Evolutionary conservation across 2,797 vertebrate genomes (phyloP), one percentile per base, ranked within the genome.

Genomic region (Tinamus major): DNA sequence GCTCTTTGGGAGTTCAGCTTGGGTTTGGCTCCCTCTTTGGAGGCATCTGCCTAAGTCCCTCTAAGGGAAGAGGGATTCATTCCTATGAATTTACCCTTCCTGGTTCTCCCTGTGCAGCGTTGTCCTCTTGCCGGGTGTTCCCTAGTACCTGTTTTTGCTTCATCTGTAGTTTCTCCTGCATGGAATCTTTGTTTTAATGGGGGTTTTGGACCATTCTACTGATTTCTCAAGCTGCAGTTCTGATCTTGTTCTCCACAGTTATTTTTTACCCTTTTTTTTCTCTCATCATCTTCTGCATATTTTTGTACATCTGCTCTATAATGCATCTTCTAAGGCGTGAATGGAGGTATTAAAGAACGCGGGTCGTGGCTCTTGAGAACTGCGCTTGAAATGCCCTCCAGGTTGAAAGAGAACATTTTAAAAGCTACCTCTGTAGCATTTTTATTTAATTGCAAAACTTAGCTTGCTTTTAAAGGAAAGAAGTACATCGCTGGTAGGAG

Each of bases 251-350:
- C 67, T 79, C 44, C 39, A 27, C 63, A 69, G 91, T 17, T 79
- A 79, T 92, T 93, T 94, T 90, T 91, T 71, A 37, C 11, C 19
- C 68, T 87, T 74, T 63, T 39, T 44, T 93, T 59, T 23, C 44
- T 51, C 49, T 51, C 49, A 26, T 86, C 16, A 18, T 91, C n/a
- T 9, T 89, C 41, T 92, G 67, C 27, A 12, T 87, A 48, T 81
- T 93, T 95, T 95, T 75, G 31, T 77, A 65, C 70, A 29, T 78
- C 64, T 89, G 8, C 24, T 88, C 51, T 80, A 24, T 72, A 90
- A 85, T 92, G 95, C 35, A 44, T 89, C 83, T 83, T 61, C 31
- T 71, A 71, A 91, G 58, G 58, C 39, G 58, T 85, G 77, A 90
- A 61, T 71, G 41, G 53, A 37, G 69, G 33, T 87, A 20, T 18